phyloP scores from a whole-genome alignment of 2,797 vertebrate genomes.

The Petrocephalus schoutedeni region DNA sequence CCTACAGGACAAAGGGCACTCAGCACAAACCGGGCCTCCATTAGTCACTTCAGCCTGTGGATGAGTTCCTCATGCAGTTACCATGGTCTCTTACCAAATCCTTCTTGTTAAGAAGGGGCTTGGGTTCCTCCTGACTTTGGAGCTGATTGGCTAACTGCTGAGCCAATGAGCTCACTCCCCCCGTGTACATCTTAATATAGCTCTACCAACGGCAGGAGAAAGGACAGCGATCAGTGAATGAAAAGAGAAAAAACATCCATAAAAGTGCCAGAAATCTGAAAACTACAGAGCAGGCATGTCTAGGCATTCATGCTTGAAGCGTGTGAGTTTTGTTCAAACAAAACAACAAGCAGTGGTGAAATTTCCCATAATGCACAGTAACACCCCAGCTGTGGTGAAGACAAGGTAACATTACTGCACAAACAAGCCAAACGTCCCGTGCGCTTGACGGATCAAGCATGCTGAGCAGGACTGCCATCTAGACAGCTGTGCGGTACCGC shows the following conservation, averaged over 20 bases:
- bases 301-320: neutral
- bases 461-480: neutral
- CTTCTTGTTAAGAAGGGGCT: constrained; percentile 81
- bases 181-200: constrained; percentile 94
- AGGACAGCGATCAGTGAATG: constrained; percentile 31
- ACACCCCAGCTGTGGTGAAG: neutral
- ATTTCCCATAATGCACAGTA: neutral
- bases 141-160: constrained; percentile 95
- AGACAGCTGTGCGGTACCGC: neutral
- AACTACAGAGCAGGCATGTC: neutral
- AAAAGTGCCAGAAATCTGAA: neutral
- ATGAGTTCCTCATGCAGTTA: neutral
- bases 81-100: constrained; percentile 80
- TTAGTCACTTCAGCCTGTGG: constrained; percentile 37
- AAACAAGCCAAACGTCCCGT: constrained; percentile 2
- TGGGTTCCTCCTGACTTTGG: constrained; percentile 80
- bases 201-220: constrained; percentile 64
- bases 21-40: constrained; percentile 33
- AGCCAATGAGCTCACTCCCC: constrained; percentile 91
- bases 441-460: constrained; percentile 34
- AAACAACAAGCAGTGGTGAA: neutral
- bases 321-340: neutral
- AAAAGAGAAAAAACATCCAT: neutral
- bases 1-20: neutral
- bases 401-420: neutral